phyloP scores from a whole-genome alignment of 2,888 invertebrate genomes.

The Cotesia congregata region DNA sequence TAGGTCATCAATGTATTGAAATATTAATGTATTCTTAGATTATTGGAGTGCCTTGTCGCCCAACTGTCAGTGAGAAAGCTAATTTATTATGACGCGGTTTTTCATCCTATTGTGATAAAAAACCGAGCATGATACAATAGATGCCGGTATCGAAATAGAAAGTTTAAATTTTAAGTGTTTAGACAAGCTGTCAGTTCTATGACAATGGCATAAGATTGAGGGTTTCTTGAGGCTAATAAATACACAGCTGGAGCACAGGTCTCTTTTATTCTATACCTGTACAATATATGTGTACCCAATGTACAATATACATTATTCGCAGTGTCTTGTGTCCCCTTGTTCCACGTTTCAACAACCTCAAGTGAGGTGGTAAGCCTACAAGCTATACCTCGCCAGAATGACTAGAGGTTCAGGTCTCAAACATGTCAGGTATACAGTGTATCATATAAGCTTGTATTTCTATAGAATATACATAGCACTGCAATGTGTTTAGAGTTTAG shows the following conservation, averaged over 20 bases:
- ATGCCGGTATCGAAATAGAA: slow-evolving; percentile 41
- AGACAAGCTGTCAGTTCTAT: slow-evolving; percentile 60
- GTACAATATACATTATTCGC: neutral
- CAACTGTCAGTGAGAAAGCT: slow-evolving; percentile 19
- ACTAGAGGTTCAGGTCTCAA: neutral
- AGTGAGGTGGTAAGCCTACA: neutral
- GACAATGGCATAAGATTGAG: slow-evolving; percentile 54
- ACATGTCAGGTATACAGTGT: neutral
- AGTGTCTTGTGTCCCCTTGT: slow-evolving; percentile 6
- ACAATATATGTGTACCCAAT: slow-evolving; percentile 10
- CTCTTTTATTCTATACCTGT: slow-evolving; percentile 3
- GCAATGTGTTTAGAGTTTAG: neutral
- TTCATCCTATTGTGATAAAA: slow-evolving; percentile 54
- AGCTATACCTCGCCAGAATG: neutral
- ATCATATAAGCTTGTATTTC: neutral
- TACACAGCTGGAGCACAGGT: slow-evolving; percentile 42
- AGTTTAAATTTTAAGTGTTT: slow-evolving; percentile 63
- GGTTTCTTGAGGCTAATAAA: slow-evolving; percentile 50
- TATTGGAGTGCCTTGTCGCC: neutral
- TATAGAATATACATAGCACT: neutral
- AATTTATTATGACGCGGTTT: slow-evolving; percentile 56
- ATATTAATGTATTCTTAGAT: slow-evolving; percentile 43
- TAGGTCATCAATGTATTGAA: slow-evolving; percentile 24
- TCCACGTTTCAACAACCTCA: slow-evolving; percentile 17
- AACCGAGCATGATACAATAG: slow-evolving; percentile 49